phyloP scores from a whole-genome alignment of 2,888 invertebrate genomes.

The Abrostola tripartita region DNA sequence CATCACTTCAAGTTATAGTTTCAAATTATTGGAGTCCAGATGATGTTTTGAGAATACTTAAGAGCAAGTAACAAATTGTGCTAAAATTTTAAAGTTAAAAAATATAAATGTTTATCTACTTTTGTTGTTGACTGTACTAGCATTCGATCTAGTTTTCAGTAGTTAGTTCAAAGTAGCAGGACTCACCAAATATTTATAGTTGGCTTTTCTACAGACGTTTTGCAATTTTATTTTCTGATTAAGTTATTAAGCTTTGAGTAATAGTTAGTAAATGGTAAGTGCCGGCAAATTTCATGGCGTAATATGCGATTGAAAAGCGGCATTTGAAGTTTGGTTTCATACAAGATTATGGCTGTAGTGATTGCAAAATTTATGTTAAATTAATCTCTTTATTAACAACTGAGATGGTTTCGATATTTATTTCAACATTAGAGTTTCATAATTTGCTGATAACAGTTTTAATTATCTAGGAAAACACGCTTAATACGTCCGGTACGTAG shows the following conservation, averaged over 20 bases:
- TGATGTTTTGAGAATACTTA: too few relatives aligned
- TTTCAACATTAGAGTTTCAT: too few relatives aligned
- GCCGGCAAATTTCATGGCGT: constrained; percentile 4
- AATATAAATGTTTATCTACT: constrained; percentile 2
- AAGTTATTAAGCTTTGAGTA: constrained; percentile 29
- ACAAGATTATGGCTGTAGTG: background rate
- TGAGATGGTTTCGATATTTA: too few relatives aligned
- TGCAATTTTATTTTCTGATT: constrained; percentile 21
- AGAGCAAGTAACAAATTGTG: too few relatives aligned
- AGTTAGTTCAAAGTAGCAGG: background rate
- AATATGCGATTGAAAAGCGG: background rate
- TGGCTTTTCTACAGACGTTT: constrained; percentile 8
- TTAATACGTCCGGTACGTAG: too few relatives aligned
- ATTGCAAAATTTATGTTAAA: too few relatives aligned
- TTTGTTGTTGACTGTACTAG: background rate
- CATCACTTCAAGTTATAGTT: too few relatives aligned
- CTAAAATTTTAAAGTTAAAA: too few relatives aligned
- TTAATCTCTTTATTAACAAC: too few relatives aligned
- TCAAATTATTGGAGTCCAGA: too few relatives aligned
- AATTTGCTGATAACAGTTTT: too few relatives aligned
- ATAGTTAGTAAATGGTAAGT: constrained; percentile 17
- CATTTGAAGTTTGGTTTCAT: background rate
- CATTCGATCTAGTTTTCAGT: background rate
- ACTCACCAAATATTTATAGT: constrained; percentile 1
- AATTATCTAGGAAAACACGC: too few relatives aligned